phyloP scores from a whole-genome alignment of 1,140 invertebrate species.

The Trichogramma pretiosum region DNA sequence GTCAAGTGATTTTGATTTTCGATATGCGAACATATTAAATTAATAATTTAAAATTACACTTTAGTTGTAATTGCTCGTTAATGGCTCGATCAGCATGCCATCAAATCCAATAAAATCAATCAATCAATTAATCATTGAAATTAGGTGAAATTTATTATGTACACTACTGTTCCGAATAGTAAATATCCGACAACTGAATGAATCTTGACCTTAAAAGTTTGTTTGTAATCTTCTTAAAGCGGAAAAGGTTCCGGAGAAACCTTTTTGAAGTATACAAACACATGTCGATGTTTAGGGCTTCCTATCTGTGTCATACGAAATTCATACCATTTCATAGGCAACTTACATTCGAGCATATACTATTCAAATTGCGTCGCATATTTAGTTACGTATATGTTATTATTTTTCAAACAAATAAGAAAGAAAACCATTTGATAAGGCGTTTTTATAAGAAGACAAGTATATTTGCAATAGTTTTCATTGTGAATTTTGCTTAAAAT shows the following conservation, averaged over 20 bases:
- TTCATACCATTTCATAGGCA: no score
- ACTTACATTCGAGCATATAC: no score
- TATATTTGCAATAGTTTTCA: no score
- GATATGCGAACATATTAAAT: conserved; percentile 10
- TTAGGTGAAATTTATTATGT: conserved; percentile 35
- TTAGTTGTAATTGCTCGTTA: no score
- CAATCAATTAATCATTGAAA: neutral
- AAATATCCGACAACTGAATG: conserved; percentile 23
- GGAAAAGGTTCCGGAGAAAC: conserved; percentile 30
- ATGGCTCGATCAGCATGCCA: no score
- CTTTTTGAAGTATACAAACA: conserved; percentile 25
- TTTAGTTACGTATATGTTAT: no score
- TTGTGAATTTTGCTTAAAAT: no score
- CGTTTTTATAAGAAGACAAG: no score
- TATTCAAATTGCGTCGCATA: no score
- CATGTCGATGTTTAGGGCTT: conserved; percentile 25
- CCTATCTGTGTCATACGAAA: conserved; percentile 9
- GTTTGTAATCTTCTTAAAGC: conserved; percentile 28
- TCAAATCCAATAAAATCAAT: no score
- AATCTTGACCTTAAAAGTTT: conserved; percentile 36
- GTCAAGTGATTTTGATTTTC: conserved; percentile 21
- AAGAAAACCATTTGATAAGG: no score
- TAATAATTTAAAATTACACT: neutral
- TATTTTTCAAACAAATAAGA: no score
- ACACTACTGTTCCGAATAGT: conserved; percentile 18